Evolutionary conservation across 1,140 invertebrate genomes (phyloP).

Genomic region (Drosophila subpulchrella): DNA sequence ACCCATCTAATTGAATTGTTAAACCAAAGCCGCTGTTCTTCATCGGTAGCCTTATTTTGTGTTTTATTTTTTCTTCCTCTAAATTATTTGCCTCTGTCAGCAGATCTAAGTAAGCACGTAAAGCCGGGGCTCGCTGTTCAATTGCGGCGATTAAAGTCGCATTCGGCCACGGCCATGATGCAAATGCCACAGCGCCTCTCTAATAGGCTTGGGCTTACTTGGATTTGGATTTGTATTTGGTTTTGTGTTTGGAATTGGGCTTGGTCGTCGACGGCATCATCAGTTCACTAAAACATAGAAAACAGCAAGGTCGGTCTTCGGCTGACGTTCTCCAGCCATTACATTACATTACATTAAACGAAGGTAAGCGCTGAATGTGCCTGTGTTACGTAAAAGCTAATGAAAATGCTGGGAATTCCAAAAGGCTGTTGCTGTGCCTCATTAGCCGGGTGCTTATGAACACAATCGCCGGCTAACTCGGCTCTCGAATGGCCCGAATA

Average conservation of each 20-base stretch:
- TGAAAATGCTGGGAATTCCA: constrained; percentile 63
- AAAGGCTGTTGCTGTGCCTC: constrained; percentile 37
- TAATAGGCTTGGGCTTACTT: constrained; percentile 65
- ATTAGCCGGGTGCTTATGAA: constrained; percentile 61
- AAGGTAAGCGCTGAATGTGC: constrained; percentile 54
- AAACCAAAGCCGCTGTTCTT: constrained; percentile 38
- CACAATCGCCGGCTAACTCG: constrained; percentile 49
- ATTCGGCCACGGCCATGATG: constrained; percentile 60
- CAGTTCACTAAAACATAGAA: constrained; percentile 6
- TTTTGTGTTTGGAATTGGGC: constrained; percentile 19
- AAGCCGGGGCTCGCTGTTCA: constrained; percentile 43
- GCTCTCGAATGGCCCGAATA: constrained; percentile 44
- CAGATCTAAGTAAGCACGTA: constrained; percentile 50
- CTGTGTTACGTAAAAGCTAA: constrained; percentile 67
- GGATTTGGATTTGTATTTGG: constrained; percentile 5
- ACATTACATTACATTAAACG: constrained; percentile 57
- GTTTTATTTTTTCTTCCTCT: constrained; percentile 14
- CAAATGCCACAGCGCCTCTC: constrained; percentile 62
- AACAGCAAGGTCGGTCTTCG: constrained; percentile 53
- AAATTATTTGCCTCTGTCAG: constrained; percentile 62
- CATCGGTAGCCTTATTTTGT: constrained; percentile 34
- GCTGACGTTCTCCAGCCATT: constrained; percentile 65
- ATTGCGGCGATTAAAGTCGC: constrained; percentile 68
- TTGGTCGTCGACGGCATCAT: constrained; percentile 37
- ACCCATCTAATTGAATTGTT: constrained; percentile 72